Conservation (phyloP, 53 echinoderm and acorn worm species). For the Paelopatides confundens region DNA sequence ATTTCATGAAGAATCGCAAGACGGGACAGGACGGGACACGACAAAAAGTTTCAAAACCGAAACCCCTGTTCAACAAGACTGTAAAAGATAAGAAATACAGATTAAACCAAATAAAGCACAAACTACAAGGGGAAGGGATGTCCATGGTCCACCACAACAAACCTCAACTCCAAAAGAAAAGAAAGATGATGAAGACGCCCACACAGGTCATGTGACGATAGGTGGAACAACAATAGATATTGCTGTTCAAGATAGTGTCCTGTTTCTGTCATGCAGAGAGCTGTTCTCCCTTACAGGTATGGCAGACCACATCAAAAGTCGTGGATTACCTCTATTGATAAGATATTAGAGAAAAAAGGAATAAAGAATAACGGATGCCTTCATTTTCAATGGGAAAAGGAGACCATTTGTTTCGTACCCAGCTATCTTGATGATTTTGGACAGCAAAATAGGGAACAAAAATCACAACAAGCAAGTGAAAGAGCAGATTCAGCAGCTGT, state of each 20-base stretch:
- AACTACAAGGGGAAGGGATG: too few species aligned
- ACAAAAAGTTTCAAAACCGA: too few species aligned
- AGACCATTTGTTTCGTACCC: not conserved
- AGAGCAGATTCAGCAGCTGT: not conserved
- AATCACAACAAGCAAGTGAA: not conserved
- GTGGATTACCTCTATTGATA: conserved; percentile 1
- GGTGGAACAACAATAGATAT: not conserved
- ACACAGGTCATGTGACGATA: not conserved
- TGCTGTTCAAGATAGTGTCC: not conserved
- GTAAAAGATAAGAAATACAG: too few species aligned
- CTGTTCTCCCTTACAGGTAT: not conserved
- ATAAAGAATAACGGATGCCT: not conserved
- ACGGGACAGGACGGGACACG: too few species aligned
- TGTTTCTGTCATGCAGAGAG: not conserved
- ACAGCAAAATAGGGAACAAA: not conserved
- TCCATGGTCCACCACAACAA: too few species aligned
- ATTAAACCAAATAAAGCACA: too few species aligned
- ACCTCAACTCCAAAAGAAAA: not conserved
- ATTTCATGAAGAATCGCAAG: too few species aligned
- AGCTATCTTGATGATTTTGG: not conserved
- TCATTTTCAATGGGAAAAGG: not conserved
- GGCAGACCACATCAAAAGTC: not conserved
- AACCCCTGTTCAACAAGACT: too few species aligned
- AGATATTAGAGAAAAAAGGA: not conserved
- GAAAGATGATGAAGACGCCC: not conserved